Percentiles rank a stretch among this genome's conserved stretches.
Evolutionary conservation across 2,888 invertebrate genomes (phyloP).

Genomic region (Eudasyphora cyanicolor): DNA sequence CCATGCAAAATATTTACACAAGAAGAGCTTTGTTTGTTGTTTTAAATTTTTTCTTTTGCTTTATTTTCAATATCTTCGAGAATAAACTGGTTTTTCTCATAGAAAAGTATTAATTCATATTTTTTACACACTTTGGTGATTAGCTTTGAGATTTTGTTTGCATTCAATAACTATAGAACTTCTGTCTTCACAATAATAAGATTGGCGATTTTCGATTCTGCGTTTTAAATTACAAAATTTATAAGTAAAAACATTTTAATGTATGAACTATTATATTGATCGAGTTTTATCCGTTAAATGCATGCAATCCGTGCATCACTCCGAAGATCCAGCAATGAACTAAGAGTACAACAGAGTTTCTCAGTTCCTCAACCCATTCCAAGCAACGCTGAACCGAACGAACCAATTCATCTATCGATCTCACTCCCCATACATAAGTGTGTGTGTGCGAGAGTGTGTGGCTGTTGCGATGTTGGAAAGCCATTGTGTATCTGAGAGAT

Average conservation of each 20-base stretch:
- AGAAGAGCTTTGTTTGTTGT: constrained; percentile 16
- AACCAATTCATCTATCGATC: no score
- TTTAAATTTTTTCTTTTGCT: not conserved
- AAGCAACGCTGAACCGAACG: not conserved
- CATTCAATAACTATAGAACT: constrained; percentile 5
- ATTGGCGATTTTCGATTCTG: constrained; percentile 24
- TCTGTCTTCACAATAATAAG: not conserved
- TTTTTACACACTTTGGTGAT: not conserved
- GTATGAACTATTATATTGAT: not conserved
- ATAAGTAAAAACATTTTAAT: not conserved
- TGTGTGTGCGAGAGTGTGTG: no score
- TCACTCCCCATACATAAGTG: no score
- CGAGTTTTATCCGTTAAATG: constrained; percentile 43
- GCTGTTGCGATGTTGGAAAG: no score
- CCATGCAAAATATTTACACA: constrained; percentile 31
- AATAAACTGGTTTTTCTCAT: constrained; percentile 15
- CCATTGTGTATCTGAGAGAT: no score
- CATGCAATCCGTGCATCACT: constrained; percentile 55
- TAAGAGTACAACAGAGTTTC: constrained; percentile 47
- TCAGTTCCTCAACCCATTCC: no score
- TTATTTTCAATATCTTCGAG: constrained; percentile 16
- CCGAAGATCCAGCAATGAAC: constrained; percentile 67
- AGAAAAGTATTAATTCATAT: not conserved
- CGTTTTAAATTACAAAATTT: constrained; percentile 36
- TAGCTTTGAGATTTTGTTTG: constrained; percentile 20